These are phyloP conservation scores for Styela clava DNA, from an alignment of 23 tunicate genomes.

Conservation along the genomic window DNA sequence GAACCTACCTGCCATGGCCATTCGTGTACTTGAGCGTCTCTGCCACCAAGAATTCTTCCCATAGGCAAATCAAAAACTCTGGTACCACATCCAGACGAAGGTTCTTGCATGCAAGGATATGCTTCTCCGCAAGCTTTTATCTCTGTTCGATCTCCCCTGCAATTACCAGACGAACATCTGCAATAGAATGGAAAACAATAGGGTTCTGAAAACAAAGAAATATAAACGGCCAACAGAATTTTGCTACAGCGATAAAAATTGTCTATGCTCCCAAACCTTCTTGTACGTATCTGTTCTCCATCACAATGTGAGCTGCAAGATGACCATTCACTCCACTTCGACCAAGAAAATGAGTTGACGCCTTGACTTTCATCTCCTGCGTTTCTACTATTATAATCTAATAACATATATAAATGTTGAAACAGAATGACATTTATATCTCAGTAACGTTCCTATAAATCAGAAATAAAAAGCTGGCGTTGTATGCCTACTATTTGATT, in stretches of 20 bases:
- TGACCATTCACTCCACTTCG: slow-evolving; percentile 18
- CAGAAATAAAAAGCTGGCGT: no score
- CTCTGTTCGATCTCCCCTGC: background rate
- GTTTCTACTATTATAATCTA: background rate
- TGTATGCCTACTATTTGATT: no score
- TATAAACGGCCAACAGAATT: no score
- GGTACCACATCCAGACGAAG: slow-evolving; percentile 17
- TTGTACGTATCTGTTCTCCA: slow-evolving; percentile 11
- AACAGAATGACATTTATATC: no score
- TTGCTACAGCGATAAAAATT: no score
- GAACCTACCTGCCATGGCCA: slow-evolving; percentile 44
- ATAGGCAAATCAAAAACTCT: background rate
- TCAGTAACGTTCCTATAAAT: no score
- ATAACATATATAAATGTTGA: no score
- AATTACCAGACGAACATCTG: slow-evolving; percentile 19
- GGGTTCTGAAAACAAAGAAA: no score
- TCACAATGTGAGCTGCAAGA: slow-evolving; percentile 24
- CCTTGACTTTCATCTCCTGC: background rate
- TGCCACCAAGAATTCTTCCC: slow-evolving; percentile 17
- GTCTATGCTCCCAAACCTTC: slow-evolving; percentile 19
- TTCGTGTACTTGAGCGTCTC: slow-evolving; percentile 18
- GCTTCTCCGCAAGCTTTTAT: slow-evolving; percentile 4
- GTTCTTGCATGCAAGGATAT: slow-evolving; percentile 12
- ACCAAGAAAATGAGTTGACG: slow-evolving; percentile 4
- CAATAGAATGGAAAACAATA: no score